Base-by-base conservation (phyloP, 2,797 vertebrate genomes). In the Mastacembelus armatus region DNA sequence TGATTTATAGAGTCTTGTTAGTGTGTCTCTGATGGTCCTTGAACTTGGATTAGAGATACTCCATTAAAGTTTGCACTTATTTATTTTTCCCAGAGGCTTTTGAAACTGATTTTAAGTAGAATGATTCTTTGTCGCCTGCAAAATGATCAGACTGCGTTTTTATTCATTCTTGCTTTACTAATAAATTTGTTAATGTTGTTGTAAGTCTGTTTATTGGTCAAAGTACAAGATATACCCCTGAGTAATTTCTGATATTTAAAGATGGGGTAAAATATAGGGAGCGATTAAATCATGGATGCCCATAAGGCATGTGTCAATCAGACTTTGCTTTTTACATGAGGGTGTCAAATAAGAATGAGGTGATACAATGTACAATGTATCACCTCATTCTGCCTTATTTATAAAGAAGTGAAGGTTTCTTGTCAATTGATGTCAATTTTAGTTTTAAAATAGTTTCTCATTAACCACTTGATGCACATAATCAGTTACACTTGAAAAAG, bases 1-100 rank as follows among this genome's bases (percentile, higher is more conserved):
- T 55, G 35, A 44, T 54, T 81, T 76, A 79, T 63, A 42, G 15
- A 57, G 51, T 75, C 58, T 63, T 69, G 30, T 69, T 69, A 66
- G 40, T 26, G 47, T 42, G n/a, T 59, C 54, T 61, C 32, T 54
- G 66, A 71, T 63, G 62, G 48, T 66, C 48, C 59, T 80, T 70
- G 62, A 71, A 66, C 10, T 55, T 50, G 40, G 47, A 69, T 58
- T 38, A 62, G 29, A 77, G 47, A 40, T 58, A 72, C 43, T 56
- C 38, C 27, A 50, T 77, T 71, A 67, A 61, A 66, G 24, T 58
- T 16, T 30, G 33, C 30, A 0, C 54, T 33, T 33, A 11, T 38
- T n/a, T n/a, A n/a, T 55, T 68, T 55, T 35, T 18, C 42, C 49
- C 33, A 15, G n/a, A 52, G 35, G 50, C 33, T 55, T 52, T 74